phyloP scores from a whole-genome alignment of 2,797 vertebrate species.

The Emys orbicularis region DNA sequence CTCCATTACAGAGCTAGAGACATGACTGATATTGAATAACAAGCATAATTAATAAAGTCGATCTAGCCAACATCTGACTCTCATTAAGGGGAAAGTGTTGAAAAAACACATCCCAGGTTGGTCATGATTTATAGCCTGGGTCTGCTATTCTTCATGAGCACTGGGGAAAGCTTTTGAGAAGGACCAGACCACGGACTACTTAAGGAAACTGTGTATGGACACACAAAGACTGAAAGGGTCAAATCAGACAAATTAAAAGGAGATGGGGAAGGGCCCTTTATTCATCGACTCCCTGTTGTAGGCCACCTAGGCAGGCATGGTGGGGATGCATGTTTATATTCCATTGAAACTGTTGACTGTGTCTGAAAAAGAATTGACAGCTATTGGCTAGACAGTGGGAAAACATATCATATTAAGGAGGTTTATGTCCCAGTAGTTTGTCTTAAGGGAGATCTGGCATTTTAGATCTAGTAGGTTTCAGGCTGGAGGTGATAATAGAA shows the following conservation, averaged over 20 bases:
- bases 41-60: conserved; percentile 70
- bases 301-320: conserved; percentile 60
- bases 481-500: neutral
- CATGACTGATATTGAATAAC: conserved; percentile 41
- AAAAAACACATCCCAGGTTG: conserved; percentile 74
- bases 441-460: accelerated
- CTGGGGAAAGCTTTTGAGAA: conserved; percentile 68
- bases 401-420: neutral
- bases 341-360: neutral
- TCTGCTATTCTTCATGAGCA: conserved; percentile 67
- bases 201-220: conserved; percentile 64
- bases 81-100: conserved; percentile 69
- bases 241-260: conserved; percentile 59
- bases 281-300: conserved; percentile 20
- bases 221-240: conserved; percentile 68
- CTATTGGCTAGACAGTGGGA: neutral
- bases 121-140: conserved; percentile 70
- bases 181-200: conserved; percentile 75
- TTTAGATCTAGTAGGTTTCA: neutral
- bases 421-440: neutral
- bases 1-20: neutral
- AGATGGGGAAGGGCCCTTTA: conserved; percentile 7
- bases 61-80: conserved; percentile 72
- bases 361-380: neutral
- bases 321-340: neutral